Evolutionary conservation across 2,888 invertebrate species (phyloP).

Genomic region (Phoenoteleia sp.): DNA sequence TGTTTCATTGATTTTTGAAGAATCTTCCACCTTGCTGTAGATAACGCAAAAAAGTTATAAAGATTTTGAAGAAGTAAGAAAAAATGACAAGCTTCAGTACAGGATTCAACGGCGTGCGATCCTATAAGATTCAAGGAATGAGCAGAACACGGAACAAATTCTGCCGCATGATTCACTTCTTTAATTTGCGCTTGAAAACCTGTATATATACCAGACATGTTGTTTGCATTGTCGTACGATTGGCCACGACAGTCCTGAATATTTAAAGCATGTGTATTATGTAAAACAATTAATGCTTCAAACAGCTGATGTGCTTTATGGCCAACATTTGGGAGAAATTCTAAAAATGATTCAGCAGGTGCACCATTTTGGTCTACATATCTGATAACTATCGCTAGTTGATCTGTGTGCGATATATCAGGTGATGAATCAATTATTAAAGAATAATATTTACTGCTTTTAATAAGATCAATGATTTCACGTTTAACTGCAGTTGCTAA

Average conservation of each 20-base stretch:
- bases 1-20: constrained; percentile 2
- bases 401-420: constrained; percentile 74
- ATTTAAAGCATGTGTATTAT: constrained; percentile 2
- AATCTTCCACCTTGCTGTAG: constrained; percentile 19
- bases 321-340: constrained; percentile 23
- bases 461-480: no score
- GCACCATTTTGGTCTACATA: constrained; percentile 17
- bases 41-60: constrained; percentile 74
- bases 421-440: constrained; percentile 77
- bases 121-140: constrained; percentile 77
- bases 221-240: constrained; percentile 26
- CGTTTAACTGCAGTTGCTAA: constrained; percentile 31
- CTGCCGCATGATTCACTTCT: constrained; percentile 72
- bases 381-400: constrained; percentile 17
- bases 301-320: constrained; percentile 28
- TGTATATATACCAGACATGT: constrained; percentile 62
- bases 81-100: constrained; percentile 68
- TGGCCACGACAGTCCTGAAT: constrained; percentile 28
- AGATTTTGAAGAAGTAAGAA: constrained; percentile 75
- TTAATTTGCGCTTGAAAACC: constrained; percentile 75
- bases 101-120: constrained; percentile 73
- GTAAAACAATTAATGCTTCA: background rate
- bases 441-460: constrained; percentile 75
- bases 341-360: constrained; percentile 34
- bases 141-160: constrained; percentile 74